Evolutionary conservation across 1,140 invertebrate genomes (phyloP).

Genomic region (Augochlora pura): DNA sequence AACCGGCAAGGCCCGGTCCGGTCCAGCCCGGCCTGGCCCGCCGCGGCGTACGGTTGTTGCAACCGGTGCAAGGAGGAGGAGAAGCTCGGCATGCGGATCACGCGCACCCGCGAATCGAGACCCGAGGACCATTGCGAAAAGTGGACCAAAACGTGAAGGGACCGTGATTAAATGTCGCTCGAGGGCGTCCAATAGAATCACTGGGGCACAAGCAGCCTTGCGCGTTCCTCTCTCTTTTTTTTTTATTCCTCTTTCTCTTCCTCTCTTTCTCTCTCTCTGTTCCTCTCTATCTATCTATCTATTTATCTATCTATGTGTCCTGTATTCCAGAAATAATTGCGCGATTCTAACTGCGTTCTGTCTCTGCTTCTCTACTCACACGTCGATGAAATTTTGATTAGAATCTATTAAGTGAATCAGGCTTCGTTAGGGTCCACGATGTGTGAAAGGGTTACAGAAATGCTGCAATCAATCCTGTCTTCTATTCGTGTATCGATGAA

Average conservation of each 20-base stretch:
- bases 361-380: too few relatives aligned
- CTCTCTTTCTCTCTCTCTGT: too few relatives aligned
- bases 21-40: too few relatives aligned
- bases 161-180: not conserved
- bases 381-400: too few relatives aligned
- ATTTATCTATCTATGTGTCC: too few relatives aligned
- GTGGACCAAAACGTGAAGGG: not conserved
- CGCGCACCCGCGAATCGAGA: not conserved
- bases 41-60: constrained; percentile 15
- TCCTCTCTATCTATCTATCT: not conserved
- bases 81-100: constrained; percentile 13
- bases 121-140: constrained; percentile 2
- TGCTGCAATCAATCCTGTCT: too few relatives aligned
- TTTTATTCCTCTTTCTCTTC: not conserved
- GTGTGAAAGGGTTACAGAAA: too few relatives aligned
- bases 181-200: not conserved
- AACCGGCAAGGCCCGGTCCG: constrained; percentile 5
- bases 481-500: too few relatives aligned
- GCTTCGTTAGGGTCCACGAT: too few relatives aligned
- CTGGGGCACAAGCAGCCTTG: not conserved
- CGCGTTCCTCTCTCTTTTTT: not conserved
- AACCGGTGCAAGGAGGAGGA: not conserved
- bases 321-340: too few relatives aligned
- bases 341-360: too few relatives aligned
- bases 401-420: too few relatives aligned